Percentiles rank a stretch among this genome's conserved stretches.
These are phyloP conservation scores for Acanthococcus lagerstroemiae DNA, from an alignment of 2,888 invertebrate species.

Conservation along the genomic window DNA sequence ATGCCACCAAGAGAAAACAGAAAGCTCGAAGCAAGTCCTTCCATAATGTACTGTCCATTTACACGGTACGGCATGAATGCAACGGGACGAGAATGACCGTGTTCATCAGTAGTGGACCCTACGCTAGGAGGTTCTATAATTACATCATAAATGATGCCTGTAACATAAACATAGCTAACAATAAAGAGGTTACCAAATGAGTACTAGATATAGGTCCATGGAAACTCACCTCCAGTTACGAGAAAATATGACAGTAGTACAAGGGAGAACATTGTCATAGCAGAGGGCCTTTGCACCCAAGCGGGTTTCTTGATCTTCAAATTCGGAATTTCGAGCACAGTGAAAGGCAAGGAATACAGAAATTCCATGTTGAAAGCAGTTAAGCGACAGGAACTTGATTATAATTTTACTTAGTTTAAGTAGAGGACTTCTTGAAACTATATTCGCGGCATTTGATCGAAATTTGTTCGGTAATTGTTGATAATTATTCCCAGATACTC, in stretches of 20 bases:
- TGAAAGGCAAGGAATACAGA: slow-evolving; percentile 68
- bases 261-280: slow-evolving; percentile 84
- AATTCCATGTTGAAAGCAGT: too few relatives aligned
- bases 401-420: too few relatives aligned
- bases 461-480: too few relatives aligned
- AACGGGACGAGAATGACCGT: slow-evolving; percentile 88
- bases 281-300: slow-evolving; percentile 87
- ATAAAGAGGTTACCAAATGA: too few relatives aligned
- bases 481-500: too few relatives aligned
- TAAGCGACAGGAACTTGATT: too few relatives aligned
- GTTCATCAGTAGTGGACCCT: slow-evolving; percentile 95
- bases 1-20: slow-evolving; percentile 91
- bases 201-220: too few relatives aligned
- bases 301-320: slow-evolving; percentile 82
- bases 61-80: slow-evolving; percentile 98
- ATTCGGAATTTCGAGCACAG: slow-evolving; percentile 79
- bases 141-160: slow-evolving; percentile 97
- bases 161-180: too few relatives aligned
- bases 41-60: slow-evolving; percentile 99
- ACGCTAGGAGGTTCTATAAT: slow-evolving; percentile 98
- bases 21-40: slow-evolving; percentile 94
- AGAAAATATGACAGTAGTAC: slow-evolving; percentile 90
- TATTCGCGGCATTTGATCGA: too few relatives aligned
- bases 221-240: slow-evolving; percentile 95
- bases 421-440: too few relatives aligned